A percentile compares a stretch with the other conserved stretches of the same genome.
phyloP scores from a whole-genome alignment of 1,140 invertebrate genomes.

The Nasonia giraulti region DNA sequence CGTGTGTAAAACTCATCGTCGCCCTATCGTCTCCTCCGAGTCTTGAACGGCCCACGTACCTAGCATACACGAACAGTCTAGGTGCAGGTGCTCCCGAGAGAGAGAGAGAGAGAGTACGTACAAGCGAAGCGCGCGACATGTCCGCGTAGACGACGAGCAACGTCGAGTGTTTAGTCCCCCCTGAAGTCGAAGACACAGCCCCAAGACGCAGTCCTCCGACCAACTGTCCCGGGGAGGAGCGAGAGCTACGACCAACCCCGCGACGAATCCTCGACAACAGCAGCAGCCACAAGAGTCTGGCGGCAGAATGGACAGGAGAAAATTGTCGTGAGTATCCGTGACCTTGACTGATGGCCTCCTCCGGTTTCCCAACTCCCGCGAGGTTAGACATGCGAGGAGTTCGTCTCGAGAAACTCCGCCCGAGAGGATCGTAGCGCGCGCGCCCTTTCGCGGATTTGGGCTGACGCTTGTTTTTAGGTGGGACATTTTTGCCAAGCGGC shows the following conservation, averaged over 20 bases:
- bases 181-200: not conserved
- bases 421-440: too few relatives aligned
- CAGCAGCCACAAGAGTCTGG: not conserved
- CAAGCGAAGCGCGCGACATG: not conserved
- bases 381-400: too few relatives aligned
- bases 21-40: too few relatives aligned
- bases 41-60: not conserved
- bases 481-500: not conserved
- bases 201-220: not conserved
- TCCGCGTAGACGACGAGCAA: conserved; percentile 5
- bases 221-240: not conserved
- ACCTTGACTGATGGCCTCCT: not conserved
- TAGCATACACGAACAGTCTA: not conserved
- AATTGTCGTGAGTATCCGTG: conserved; percentile 74
- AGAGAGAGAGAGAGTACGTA: not conserved
- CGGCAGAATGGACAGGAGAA: conserved; percentile 74
- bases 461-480: not conserved
- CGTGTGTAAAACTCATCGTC: not conserved
- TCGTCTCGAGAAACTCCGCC: too few relatives aligned
- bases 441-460: not conserved
- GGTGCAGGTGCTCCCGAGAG: not conserved
- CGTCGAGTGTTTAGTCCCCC: not conserved
- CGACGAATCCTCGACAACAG: not conserved
- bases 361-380: not conserved
- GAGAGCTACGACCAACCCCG: not conserved